Evolutionary conservation across 2,113 vertebrate species (phyloP), one percentile per base, ranked within the genome.

Genomic region (Neolamprologus falcicula): DNA sequence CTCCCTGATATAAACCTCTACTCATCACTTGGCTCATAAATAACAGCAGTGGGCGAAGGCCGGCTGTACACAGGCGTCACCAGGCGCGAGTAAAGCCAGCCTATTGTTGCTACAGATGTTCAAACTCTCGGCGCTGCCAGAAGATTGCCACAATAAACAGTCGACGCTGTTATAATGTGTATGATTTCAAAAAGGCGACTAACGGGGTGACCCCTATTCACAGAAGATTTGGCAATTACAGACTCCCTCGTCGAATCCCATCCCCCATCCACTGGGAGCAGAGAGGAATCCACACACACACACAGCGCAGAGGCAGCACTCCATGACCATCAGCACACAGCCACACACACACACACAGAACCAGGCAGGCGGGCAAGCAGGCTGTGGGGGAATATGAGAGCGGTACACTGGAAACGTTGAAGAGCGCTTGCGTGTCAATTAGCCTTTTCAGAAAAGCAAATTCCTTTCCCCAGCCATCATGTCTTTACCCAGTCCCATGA

Each of bases 181-280:
- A 85, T 84, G 24, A 90, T 93, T 94, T 93, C 81, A 89, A 94
- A 68, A 91, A 83, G 71, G 47, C 88, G 45, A 88, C 87, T 89
- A 90, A 92, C 57, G 88, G 92, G 88, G 93, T 90, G 92, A 94
- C 93, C 93, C 90, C 95, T 92, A 93, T 95, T 95, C 94, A 95
- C 93, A 92, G 92, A 93, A 95, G 94, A 96, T 96, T 95, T 95
- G 94, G 94, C 95, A 96, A 96, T 96, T 95, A 94, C 92, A 94
- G 91, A 92, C 93, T 94, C 93, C 93, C 94, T 89, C 84, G 92
- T 91, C 42, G 71, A 86, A 85, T 93, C 94, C 94, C 95, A 93
- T 93, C 94, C 95, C 94, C 94, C 93, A 94, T 92, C 90, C 94
- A 90, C 88, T 87, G 93, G 93, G 93, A 94, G 92, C 83, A 80